Conservation (phyloP, 2,888 invertebrate species). For the Altica lythri region DNA sequence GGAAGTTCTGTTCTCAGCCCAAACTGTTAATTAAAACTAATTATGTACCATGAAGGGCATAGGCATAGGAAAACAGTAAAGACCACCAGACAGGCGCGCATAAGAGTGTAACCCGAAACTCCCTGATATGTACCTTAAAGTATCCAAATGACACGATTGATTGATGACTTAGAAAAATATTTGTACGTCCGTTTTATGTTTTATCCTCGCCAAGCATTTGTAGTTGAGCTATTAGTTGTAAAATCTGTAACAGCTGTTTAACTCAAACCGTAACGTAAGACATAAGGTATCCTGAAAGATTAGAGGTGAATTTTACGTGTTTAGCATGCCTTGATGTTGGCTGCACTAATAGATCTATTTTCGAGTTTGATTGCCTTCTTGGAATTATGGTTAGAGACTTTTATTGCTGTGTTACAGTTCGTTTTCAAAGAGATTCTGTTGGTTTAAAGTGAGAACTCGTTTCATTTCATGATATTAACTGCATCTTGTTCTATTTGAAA, state of each 20-base stretch:
- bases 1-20: conserved; percentile 9
- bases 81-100: conserved; percentile 1
- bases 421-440: conserved; percentile 18
- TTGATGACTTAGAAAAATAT: conserved; percentile 37
- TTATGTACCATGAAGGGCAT: neutral
- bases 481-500: conserved; percentile 2
- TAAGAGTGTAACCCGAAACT: conserved; percentile 10
- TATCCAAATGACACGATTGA: conserved; percentile 33
- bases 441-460: neutral
- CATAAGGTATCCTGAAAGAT: conserved; percentile 35
- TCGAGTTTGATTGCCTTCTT: conserved; percentile 31
- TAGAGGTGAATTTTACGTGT: conserved; percentile 35
- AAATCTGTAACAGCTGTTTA: conserved; percentile 36
- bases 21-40: conserved; percentile 18
- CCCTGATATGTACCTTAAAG: conserved; percentile 22
- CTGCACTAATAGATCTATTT: conserved; percentile 40
- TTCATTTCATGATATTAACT: conserved; percentile 1
- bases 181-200: conserved; percentile 33
- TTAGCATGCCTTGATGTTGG: conserved; percentile 32
- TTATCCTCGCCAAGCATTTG: conserved; percentile 26
- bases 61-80: neutral
- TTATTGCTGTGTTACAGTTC: conserved; percentile 12
- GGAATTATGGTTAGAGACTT: conserved; percentile 17
- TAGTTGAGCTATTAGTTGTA: conserved; percentile 13
- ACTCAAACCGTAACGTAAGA: conserved; percentile 33